Evolutionary conservation across 1,140 invertebrate species (phyloP).

Genomic region (Antheraea pernyi): DNA sequence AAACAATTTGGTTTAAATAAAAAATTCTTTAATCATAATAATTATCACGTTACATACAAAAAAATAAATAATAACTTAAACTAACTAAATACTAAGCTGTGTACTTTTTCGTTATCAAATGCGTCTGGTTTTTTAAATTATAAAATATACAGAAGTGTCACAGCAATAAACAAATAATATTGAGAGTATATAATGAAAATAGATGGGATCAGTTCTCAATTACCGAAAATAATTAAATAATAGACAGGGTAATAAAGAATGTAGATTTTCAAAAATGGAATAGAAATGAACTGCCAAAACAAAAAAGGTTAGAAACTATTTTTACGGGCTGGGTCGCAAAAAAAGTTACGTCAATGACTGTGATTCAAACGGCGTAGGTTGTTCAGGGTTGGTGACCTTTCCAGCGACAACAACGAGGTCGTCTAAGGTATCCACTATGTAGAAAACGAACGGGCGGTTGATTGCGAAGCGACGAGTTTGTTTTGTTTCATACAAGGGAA

Average conservation of each 20-base stretch:
- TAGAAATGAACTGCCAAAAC: constrained; percentile 6
- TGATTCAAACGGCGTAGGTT: constrained; percentile 45
- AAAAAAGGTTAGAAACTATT: background rate
- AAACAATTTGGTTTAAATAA: constrained; percentile 28
- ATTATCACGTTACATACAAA: constrained; percentile 54
- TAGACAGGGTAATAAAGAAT: background rate
- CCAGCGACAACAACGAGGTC: constrained; percentile 83
- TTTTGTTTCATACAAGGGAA: constrained; percentile 46
- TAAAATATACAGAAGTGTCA: constrained; percentile 11
- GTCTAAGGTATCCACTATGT: constrained; percentile 81
- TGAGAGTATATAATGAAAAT: too few relatives aligned
- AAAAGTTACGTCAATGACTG: background rate
- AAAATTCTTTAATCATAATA: constrained; percentile 69
- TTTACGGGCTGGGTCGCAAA: background rate
- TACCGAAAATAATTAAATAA: constrained; percentile 13
- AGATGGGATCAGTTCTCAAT: too few relatives aligned
- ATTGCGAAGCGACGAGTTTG: constrained; percentile 75
- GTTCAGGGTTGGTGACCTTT: constrained; percentile 76
- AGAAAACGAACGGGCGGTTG: constrained; percentile 85
- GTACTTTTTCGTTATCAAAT: constrained; percentile 80
- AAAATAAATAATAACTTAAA: constrained; percentile 59
- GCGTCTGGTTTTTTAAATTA: constrained; percentile 65
- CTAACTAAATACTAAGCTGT: constrained; percentile 64
- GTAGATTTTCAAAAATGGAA: constrained; percentile 17
- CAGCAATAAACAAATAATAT: constrained; percentile 22